Evolutionary conservation across 53 echinoderm and acorn worm genomes (phyloP).

Genomic region (Paelopatides confundens): DNA sequence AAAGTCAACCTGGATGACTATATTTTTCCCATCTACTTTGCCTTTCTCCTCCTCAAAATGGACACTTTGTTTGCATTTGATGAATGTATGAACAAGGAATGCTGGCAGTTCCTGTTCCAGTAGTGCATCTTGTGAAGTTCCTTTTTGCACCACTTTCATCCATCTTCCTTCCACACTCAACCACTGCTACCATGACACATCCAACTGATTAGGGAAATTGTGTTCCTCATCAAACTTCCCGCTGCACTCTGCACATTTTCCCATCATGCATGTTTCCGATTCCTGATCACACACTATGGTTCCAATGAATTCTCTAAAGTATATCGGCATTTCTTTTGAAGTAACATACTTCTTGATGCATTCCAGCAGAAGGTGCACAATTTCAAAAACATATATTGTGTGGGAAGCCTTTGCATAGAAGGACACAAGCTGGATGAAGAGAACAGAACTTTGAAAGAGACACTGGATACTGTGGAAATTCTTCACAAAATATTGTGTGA

Average conservation of each 20-base stretch:
- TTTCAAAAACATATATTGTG: too few species aligned
- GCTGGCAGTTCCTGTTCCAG: neutral
- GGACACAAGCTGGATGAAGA: too few species aligned
- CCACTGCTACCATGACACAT: neutral
- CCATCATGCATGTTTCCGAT: neutral
- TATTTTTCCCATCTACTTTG: neutral
- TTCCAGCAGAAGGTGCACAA: too few species aligned
- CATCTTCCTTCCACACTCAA: constrained; percentile 29
- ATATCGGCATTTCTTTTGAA: too few species aligned
- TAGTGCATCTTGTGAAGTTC: constrained; percentile 11
- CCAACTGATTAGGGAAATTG: too few species aligned
- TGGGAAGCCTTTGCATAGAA: too few species aligned
- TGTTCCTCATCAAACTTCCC: neutral
- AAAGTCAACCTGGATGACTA: constrained; percentile 67
- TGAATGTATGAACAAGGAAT: constrained; percentile 52
- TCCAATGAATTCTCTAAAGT: neutral
- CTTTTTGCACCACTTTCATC: constrained; percentile 38
- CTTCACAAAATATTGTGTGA: too few species aligned
- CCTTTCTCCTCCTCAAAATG: constrained; percentile 49
- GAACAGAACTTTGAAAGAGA: too few species aligned
- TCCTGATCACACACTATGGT: neutral
- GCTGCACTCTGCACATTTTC: neutral
- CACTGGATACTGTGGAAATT: too few species aligned
- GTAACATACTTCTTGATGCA: too few species aligned
- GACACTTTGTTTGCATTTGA: constrained; percentile 53